Evolutionary conservation across 2,113 vertebrate genomes (phyloP).

Genomic region (Melospiza georgiana): DNA sequence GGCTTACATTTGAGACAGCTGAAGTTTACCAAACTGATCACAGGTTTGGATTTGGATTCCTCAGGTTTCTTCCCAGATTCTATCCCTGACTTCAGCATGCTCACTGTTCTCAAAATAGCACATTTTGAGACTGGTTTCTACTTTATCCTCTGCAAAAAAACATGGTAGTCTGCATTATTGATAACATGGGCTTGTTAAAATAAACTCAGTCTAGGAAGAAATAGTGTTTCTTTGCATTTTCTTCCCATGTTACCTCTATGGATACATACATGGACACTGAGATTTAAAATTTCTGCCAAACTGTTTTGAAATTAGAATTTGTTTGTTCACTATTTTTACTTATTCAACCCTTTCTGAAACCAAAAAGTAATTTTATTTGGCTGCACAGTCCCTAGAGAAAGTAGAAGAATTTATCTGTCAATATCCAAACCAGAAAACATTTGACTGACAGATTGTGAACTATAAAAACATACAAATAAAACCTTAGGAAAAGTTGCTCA

Average conservation of each 20-base stretch:
- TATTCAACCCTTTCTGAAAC: background rate
- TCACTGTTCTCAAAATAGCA: background rate
- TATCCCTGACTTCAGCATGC: background rate
- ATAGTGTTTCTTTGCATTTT: background rate
- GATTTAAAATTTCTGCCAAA: background rate
- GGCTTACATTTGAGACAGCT: background rate
- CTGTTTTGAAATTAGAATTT: background rate
- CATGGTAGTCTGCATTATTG: background rate
- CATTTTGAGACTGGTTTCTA: background rate
- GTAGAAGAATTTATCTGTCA: background rate
- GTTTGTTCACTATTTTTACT: background rate
- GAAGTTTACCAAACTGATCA: background rate
- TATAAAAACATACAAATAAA: background rate
- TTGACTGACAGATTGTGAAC: background rate
- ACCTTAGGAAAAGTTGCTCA: background rate
- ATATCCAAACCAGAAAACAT: background rate
- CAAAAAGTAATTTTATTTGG: background rate
- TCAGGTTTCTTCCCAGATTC: background rate
- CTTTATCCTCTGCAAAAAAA: background rate
- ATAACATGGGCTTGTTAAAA: background rate
- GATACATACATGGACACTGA: accelerated
- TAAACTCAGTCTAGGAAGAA: background rate
- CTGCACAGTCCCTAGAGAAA: background rate
- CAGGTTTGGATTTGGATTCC: background rate
- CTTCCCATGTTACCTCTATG: background rate